Evolutionary conservation across 2,797 vertebrate genomes (phyloP).

Genomic region (Chiropotes sagulatus): DNA sequence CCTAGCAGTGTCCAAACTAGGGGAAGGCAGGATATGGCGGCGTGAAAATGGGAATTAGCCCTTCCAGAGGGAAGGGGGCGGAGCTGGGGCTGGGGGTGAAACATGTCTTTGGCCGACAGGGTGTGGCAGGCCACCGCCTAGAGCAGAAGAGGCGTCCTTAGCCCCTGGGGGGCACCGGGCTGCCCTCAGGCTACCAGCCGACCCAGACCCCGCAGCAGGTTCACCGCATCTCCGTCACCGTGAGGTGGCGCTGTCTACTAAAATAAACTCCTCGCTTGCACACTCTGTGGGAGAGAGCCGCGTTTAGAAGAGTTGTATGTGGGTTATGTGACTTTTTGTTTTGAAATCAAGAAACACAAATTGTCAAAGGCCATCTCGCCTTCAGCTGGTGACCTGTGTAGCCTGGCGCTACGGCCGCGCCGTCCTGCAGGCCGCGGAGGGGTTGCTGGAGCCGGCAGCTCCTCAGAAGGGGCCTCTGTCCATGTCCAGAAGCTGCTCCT

Average conservation of each 20-base stretch:
- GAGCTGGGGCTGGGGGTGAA: neutral
- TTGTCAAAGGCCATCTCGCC: neutral
- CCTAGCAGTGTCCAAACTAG: neutral
- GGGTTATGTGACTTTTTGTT: neutral
- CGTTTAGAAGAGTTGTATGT: neutral
- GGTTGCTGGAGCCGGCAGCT: neutral
- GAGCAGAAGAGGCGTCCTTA: neutral
- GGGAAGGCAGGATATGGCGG: neutral
- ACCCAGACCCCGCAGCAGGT: neutral
- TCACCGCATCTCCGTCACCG: neutral
- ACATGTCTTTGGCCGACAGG: neutral
- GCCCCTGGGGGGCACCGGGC: neutral
- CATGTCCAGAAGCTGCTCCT: neutral
- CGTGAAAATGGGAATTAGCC: neutral
- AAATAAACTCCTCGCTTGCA: neutral
- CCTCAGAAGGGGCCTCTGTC: neutral
- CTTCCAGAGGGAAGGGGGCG: neutral
- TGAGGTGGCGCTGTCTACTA: neutral
- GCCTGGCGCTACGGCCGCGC: neutral
- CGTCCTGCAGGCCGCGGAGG: neutral
- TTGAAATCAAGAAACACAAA: neutral
- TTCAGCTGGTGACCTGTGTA: neutral
- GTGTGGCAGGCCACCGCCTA: neutral
- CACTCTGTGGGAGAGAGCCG: neutral
- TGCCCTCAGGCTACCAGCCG: neutral